Base-by-base conservation (phyloP, 2,888 invertebrate species). In the Nebria brevicollis region DNA sequence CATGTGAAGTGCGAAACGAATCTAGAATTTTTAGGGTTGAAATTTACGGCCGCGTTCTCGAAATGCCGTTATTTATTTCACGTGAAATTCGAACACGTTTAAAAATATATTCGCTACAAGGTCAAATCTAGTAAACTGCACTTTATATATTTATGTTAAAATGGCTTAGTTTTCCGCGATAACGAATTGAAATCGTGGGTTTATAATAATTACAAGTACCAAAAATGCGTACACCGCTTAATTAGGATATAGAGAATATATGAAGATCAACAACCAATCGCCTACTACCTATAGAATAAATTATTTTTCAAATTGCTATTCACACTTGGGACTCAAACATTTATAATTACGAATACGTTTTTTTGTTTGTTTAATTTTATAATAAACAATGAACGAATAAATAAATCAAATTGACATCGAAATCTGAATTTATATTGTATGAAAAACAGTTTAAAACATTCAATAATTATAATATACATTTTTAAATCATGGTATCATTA, bases 211-310 rank as follows among this genome's bases (percentile, higher is more conserved):
- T 76, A 65, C 42, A 76, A n/a, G 66, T 34, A 34, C 43, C 72
- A 72, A 77, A 54, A 64, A 34, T 72, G 77, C 72, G 54, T 54
- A 64, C 42, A 72, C 72, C 66, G 54, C 42, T 77, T 77, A 77
- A 72, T 77, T 15, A 73, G 43, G 20, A 25, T 15, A 11, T 25
- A 34, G 7, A 66, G 66, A 70, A 70, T 70, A 70, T 15, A 70
- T 70, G 70, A 70, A 70, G 26, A 70, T 70, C 70, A 70, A 25
- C 34, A 70, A 34, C 4, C 8, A 54, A 54, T 54, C 54, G 54
- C 54, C 54, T 54, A 54, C 54, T 54, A 54, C 13, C 54, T 54
- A 54, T 54, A 54, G 54, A 54, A 54, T 54, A 54, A 54, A 54
- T 54, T 54, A 54, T 54, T 54, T 54, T 8, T 54, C 11, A 13